Conservation (phyloP, 2,888 invertebrate genomes). For the Chrysina gloriosa region DNA sequence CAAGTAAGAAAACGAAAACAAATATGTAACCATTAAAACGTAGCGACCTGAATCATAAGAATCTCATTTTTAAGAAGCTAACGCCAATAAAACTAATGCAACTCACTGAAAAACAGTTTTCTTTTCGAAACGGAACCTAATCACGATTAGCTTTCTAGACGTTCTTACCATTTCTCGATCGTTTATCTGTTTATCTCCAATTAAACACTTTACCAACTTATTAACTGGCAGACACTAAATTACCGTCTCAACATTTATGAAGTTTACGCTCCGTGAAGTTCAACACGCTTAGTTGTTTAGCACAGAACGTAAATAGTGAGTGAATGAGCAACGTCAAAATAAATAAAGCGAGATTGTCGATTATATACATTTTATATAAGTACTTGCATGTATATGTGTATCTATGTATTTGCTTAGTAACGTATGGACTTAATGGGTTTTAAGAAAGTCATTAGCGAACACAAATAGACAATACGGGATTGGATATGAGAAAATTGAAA, state of each 20-base stretch:
- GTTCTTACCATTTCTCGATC: not conserved
- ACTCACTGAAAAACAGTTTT: too few species aligned
- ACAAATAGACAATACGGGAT: not conserved
- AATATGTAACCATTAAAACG: too few species aligned
- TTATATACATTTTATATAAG: not conserved
- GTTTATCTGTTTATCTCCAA: conserved; percentile 18
- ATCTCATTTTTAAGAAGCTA: too few species aligned
- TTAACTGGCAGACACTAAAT: conserved; percentile 19
- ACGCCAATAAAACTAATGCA: too few species aligned
- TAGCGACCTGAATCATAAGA: too few species aligned
- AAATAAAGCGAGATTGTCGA: not conserved
- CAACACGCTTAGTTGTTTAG: not conserved
- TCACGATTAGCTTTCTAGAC: not conserved
- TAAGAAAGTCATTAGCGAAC: not conserved
- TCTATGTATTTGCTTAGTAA: not conserved
- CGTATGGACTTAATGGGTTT: not conserved
- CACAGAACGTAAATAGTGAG: conserved; percentile 14
- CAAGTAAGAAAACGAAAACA: too few species aligned
- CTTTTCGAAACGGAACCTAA: too few species aligned
- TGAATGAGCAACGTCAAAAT: not conserved
- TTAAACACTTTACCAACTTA: conserved; percentile 30
- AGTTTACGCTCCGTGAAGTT: conserved; percentile 25
- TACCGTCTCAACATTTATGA: conserved; percentile 7
- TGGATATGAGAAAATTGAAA: not conserved
- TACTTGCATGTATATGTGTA: not conserved